Percentiles rank a stretch among this genome's conserved stretches.
Conservation (phyloP, 1,140 invertebrate genomes). For the Zaprionus capensis region DNA sequence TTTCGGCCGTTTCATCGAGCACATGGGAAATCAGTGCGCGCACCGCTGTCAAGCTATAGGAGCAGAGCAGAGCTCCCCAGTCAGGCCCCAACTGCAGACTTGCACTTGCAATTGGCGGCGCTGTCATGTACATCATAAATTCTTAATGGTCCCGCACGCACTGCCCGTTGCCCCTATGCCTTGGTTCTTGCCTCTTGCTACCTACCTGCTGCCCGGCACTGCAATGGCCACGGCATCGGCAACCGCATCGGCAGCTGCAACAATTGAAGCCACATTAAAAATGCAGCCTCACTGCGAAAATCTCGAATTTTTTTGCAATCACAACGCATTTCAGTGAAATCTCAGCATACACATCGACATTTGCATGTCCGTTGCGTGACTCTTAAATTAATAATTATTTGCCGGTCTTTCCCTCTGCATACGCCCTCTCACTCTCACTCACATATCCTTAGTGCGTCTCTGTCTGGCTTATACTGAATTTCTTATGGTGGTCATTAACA, state of each 20-base stretch:
- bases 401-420: conserved; percentile 30
- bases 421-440: conserved; percentile 19
- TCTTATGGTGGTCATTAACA: conserved; percentile 40
- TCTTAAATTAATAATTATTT: conserved; percentile 78
- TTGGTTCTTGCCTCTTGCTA: background rate
- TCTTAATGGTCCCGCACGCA: conserved; percentile 65
- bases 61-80: background rate
- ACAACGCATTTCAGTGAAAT: conserved; percentile 60
- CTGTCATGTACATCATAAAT: conserved; percentile 71
- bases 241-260: conserved; percentile 27
- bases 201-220: background rate
- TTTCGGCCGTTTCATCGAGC: conserved; percentile 9
- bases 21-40: conserved; percentile 47
- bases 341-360: conserved; percentile 40
- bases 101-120: conserved; percentile 41
- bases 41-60: conserved; percentile 21
- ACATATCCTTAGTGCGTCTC: conserved; percentile 4
- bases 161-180: conserved; percentile 4
- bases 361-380: conserved; percentile 67
- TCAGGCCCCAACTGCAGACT: conserved; percentile 12
- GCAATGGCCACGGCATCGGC: background rate
- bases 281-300: conserved; percentile 41
- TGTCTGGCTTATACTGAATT: background rate
- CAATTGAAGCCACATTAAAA: conserved; percentile 35
- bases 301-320: conserved; percentile 54